Conservation (phyloP, 2,113 vertebrate species). For the Brachypodius melanocephalos region DNA sequence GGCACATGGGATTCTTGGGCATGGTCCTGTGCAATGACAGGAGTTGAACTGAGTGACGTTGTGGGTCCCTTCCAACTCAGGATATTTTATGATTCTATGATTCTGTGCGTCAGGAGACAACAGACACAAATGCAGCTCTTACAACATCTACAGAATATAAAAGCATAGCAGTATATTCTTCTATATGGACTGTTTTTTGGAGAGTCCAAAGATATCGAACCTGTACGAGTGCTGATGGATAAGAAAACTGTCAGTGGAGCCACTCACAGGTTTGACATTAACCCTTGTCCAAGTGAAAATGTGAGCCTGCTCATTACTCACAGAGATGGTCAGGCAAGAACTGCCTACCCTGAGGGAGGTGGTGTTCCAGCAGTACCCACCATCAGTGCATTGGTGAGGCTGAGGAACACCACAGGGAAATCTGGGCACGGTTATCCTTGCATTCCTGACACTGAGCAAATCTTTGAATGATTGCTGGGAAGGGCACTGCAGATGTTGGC, state of each 20-base stretch:
- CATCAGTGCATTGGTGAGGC: accelerated
- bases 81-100: background rate
- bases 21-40: background rate
- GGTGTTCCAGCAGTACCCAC: background rate
- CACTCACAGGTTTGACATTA: background rate
- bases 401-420: background rate
- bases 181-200: background rate
- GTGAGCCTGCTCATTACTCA: background rate
- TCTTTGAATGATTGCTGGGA: background rate
- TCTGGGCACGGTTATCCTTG: background rate
- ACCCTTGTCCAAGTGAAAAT: background rate
- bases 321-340: background rate
- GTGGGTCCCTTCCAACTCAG: background rate
- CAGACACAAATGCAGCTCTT: background rate
- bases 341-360: accelerated
- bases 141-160: background rate
- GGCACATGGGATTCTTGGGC: background rate
- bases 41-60: background rate
- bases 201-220: background rate
- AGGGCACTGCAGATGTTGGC: background rate
- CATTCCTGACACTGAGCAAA: background rate
- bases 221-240: background rate
- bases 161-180: background rate
- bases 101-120: background rate
- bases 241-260: background rate